Evolutionary conservation across 2,888 invertebrate genomes (phyloP).

Genomic region (Coleophora deauratella): DNA sequence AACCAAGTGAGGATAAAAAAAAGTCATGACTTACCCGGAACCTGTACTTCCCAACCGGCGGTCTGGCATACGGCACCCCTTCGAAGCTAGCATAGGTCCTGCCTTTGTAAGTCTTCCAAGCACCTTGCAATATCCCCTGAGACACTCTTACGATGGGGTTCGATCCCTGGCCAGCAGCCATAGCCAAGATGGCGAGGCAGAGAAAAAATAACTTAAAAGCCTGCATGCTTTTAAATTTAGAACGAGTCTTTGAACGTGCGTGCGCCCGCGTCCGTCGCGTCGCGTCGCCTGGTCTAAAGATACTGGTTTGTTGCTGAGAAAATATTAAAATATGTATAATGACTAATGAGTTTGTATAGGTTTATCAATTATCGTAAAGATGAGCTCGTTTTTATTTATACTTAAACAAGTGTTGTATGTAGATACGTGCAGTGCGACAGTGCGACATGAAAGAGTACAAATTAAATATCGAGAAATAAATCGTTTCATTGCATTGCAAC

Average conservation of each 20-base stretch:
- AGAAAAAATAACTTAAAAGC: constrained; percentile 29
- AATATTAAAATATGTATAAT: too few species aligned
- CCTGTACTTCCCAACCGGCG: constrained; percentile 76
- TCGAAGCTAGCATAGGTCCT: constrained; percentile 73
- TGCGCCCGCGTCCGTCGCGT: too few species aligned
- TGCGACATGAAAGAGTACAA: too few species aligned
- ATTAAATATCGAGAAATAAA: too few species aligned
- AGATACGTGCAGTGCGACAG: too few species aligned
- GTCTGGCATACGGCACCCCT: constrained; percentile 79
- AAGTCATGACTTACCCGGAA: constrained; percentile 60
- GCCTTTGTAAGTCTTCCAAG: constrained; percentile 56
- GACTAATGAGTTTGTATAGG: too few species aligned
- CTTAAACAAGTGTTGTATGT: too few species aligned
- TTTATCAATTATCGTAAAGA: too few species aligned
- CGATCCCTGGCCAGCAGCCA: constrained; percentile 29
- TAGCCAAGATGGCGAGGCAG: constrained; percentile 17
- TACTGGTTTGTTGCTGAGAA: too few species aligned
- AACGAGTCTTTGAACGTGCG: constrained; percentile 26
- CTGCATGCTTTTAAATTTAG: constrained; percentile 13
- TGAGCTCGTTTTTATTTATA: too few species aligned
- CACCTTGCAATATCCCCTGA: constrained; percentile 47
- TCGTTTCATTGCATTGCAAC: too few species aligned
- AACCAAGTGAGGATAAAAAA: too few species aligned
- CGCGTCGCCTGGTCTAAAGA: not conserved
- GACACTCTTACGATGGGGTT: constrained; percentile 46